These are phyloP conservation scores for Cantharis nigra DNA, from an alignment of 2,888 invertebrate genomes.

Conservation along the genomic window DNA sequence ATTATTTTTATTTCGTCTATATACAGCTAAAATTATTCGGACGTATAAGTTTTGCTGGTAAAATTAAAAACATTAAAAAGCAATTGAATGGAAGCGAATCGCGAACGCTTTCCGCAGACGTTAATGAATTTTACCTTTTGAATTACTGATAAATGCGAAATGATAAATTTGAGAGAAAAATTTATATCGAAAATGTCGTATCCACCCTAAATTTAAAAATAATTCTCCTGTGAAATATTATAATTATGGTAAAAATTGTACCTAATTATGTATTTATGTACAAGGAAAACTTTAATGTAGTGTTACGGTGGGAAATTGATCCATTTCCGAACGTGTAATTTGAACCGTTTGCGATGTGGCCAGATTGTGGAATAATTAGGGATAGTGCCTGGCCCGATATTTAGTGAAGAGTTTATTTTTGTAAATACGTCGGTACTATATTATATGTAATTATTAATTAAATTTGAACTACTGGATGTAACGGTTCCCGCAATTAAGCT, in stretches of 20 bases:
- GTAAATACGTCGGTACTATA: too few species aligned
- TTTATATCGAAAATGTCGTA: neutral
- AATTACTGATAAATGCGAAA: neutral
- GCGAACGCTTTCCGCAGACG: neutral
- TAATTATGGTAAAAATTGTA: neutral
- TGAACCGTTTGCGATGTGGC: neutral
- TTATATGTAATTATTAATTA: neutral
- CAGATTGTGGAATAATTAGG: neutral
- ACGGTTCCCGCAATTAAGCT: neutral
- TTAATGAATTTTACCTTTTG: neutral
- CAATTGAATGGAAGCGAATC: neutral
- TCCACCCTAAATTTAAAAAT: neutral
- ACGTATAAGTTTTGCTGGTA: neutral
- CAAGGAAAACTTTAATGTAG: neutral
- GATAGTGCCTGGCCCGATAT: neutral
- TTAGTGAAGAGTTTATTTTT: neutral
- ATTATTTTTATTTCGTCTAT: neutral
- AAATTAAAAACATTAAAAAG: neutral
- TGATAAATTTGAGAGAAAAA: neutral
- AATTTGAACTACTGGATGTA: neutral
- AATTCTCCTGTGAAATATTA: neutral
- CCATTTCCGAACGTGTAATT: neutral
- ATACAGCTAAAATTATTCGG: neutral
- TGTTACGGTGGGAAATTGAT: neutral
- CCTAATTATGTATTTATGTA: neutral